Evolutionary conservation across 2,797 vertebrate species (phyloP).

Genomic region (Staurois parvus): DNA sequence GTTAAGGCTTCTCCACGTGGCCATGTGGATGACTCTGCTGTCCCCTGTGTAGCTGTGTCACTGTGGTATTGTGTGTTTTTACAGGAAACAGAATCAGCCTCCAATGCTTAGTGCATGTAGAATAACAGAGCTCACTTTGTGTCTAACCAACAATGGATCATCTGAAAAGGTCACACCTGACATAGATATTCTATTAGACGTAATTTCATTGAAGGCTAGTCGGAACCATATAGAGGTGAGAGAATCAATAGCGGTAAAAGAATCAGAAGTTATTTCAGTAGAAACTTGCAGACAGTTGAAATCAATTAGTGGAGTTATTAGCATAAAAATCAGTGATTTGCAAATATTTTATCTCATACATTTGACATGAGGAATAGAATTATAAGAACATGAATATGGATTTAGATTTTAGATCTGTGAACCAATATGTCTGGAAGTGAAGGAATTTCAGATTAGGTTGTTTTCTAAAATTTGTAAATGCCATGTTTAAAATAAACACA

Average conservation of each 20-base stretch:
- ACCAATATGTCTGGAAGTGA: not conserved
- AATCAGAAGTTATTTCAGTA: not conserved
- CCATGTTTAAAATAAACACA: not conserved
- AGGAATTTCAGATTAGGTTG: not conserved
- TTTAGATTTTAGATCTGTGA: not conserved
- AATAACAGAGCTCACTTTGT: constrained; percentile 7
- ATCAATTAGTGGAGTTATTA: not conserved
- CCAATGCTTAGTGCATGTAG: constrained; percentile 66
- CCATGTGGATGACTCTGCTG: constrained; percentile 64
- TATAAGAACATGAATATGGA: not conserved
- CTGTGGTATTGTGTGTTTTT: constrained; percentile 61
- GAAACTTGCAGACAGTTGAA: not conserved
- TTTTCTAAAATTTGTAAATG: not conserved
- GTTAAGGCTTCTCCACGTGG: constrained; percentile 63
- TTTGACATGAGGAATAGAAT: not conserved
- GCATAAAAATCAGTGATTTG: not conserved
- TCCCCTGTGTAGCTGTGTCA: constrained; percentile 61
- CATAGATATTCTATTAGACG: not conserved
- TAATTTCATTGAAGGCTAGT: not conserved
- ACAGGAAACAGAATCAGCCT: constrained; percentile 65
- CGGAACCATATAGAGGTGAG: not conserved
- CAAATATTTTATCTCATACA: not conserved
- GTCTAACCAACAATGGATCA: not conserved
- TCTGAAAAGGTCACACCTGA: not conserved
- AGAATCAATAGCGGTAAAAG: not conserved